Percentiles rank a stretch among this genome's conserved stretches.
Evolutionary conservation across 2,797 vertebrate species (phyloP).

Genomic region (Spinus olivaceus): DNA sequence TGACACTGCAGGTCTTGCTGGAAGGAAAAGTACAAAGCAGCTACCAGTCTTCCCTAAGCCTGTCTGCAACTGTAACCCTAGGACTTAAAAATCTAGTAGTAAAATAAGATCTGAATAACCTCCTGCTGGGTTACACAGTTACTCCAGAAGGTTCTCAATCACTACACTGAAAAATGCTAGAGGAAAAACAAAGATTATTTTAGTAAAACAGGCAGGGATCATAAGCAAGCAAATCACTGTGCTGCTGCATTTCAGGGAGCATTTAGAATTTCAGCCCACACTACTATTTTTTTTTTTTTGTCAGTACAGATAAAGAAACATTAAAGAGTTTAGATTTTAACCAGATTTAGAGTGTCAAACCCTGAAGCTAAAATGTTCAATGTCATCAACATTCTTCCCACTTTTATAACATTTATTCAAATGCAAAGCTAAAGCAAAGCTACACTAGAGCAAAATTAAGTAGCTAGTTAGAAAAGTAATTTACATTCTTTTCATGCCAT

Average conservation of each 20-base stretch:
- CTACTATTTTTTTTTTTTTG: not conserved
- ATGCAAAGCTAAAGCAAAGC: not conserved
- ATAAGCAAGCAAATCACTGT: not conserved
- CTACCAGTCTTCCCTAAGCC: not conserved
- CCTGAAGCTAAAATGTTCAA: not conserved
- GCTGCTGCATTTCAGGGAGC: not conserved
- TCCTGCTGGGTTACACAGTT: not conserved
- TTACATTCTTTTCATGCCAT: not conserved
- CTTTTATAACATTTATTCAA: not conserved
- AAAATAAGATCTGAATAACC: not conserved
- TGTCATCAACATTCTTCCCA: not conserved
- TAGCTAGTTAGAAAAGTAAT: not conserved
- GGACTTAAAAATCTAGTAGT: not conserved
- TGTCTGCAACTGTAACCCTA: not conserved
- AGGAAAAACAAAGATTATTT: not conserved
- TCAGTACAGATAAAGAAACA: not conserved
- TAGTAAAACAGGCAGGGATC: not conserved
- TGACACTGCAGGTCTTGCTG: not conserved
- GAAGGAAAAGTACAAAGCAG: not conserved
- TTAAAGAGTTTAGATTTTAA: conserved; percentile 21
- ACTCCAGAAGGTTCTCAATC: not conserved
- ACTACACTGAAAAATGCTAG: not conserved
- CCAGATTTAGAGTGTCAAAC: conserved; percentile 16
- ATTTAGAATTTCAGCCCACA: not conserved
- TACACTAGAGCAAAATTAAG: not conserved